phyloP scores from a whole-genome alignment of 2,797 vertebrate species.

The Falco novaeseelandiae region DNA sequence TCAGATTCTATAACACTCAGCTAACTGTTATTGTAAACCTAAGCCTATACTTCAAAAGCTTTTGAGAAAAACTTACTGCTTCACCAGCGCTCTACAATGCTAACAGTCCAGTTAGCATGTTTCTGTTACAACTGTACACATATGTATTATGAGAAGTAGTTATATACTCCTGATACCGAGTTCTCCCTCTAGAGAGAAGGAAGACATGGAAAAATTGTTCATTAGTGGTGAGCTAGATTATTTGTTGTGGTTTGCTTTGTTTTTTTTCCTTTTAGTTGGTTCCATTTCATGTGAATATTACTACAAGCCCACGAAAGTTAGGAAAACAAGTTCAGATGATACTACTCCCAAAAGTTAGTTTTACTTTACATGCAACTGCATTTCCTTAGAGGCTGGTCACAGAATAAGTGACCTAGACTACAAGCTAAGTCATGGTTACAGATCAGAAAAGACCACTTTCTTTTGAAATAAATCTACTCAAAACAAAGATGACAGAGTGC shows the following conservation, averaged over 20 bases:
- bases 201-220: neutral
- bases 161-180: neutral
- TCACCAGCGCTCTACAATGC: neutral
- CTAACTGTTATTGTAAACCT: neutral
- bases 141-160: neutral
- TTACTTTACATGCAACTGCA: neutral
- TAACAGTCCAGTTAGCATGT: neutral
- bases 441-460: neutral
- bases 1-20: neutral
- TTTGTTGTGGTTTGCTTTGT: too few relatives aligned
- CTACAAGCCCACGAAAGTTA: neutral
- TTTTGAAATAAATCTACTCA: neutral
- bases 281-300: neutral
- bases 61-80: neutral
- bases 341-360: neutral
- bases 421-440: neutral
- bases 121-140: neutral
- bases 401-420: neutral
- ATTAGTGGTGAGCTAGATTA: neutral
- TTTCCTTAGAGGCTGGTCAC: neutral
- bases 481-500: neutral
- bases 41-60: neutral
- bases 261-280: neutral
- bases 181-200: neutral
- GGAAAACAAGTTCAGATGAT: neutral